Evolutionary conservation across 2,797 vertebrate genomes (phyloP).

Genomic region (Hemibagrus guttatus): DNA sequence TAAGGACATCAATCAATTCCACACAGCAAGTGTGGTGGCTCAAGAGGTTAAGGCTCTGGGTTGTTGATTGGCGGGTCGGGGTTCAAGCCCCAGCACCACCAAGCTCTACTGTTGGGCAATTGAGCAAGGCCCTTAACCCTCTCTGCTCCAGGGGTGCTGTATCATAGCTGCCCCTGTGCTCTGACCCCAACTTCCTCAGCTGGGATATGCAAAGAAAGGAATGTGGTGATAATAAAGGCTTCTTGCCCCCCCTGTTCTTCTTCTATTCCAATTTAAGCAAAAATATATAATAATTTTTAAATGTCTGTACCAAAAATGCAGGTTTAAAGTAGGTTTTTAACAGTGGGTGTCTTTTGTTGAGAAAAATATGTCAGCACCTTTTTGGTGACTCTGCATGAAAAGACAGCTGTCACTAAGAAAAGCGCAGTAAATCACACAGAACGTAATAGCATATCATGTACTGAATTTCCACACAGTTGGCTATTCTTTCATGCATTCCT

Average conservation of each 20-base stretch:
- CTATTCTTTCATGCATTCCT: constrained; percentile 56
- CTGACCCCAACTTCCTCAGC: no score
- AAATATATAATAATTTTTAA: background rate
- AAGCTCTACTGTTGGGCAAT: no score
- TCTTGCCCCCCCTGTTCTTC: no score
- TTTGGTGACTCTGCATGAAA: constrained; percentile 60
- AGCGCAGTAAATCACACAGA: constrained; percentile 51
- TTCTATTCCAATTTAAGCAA: background rate
- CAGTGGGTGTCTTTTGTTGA: constrained; percentile 54
- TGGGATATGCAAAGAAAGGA: no score
- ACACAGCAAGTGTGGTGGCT: background rate
- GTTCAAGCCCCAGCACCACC: no score
- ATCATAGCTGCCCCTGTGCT: no score
- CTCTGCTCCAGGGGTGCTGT: no score
- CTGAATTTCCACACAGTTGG: constrained; percentile 56
- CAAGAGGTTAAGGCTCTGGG: no score
- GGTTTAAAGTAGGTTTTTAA: background rate
- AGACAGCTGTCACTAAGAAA: constrained; percentile 64
- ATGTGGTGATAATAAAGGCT: no score
- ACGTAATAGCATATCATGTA: constrained; percentile 58
- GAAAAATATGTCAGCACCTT: constrained; percentile 57
- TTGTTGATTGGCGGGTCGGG: no score
- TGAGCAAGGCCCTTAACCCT: no score
- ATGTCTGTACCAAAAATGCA: background rate
- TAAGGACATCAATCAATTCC: background rate